Conservation (phyloP, 2,113 vertebrate genomes). For the Leptodactylus fuscus region DNA sequence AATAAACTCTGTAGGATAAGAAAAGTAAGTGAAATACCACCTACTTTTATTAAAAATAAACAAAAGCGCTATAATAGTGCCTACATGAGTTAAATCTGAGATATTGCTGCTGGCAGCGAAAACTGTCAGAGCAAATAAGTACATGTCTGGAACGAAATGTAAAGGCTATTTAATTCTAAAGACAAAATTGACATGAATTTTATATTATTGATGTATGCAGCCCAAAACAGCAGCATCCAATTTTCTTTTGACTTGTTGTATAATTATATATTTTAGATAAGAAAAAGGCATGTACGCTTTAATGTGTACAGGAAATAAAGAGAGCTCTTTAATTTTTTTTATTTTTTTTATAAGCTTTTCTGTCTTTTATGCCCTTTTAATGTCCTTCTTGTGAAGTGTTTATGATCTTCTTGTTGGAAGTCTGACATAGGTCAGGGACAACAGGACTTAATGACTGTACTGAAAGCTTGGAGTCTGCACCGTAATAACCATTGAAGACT, state of each 20-base stretch:
- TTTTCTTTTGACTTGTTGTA: conserved; percentile 28
- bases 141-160: conserved; percentile 20
- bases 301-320: conserved; percentile 18
- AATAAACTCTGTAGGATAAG: neutral
- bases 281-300: neutral
- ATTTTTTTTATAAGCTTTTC: neutral
- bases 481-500: conserved; percentile 18
- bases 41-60: conserved; percentile 41
- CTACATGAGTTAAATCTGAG: conserved; percentile 25
- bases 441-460: conserved; percentile 20
- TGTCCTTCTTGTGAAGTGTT: neutral
- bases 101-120: conserved; percentile 13
- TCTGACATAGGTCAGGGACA: conserved; percentile 42
- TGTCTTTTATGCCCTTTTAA: neutral
- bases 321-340: neutral
- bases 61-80: conserved; percentile 19
- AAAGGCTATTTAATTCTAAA: conserved; percentile 41
- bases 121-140: conserved; percentile 37
- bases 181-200: conserved; percentile 36
- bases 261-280: conserved; percentile 28
- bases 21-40: conserved; percentile 16
- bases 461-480: neutral
- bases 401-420: conserved; percentile 33
- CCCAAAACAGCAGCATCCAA: conserved; percentile 27
- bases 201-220: conserved; percentile 17